Evolutionary conservation across 2,113 vertebrate species (phyloP), one percentile per base, ranked within the genome.

Genomic region (Calidris pygmaea): DNA sequence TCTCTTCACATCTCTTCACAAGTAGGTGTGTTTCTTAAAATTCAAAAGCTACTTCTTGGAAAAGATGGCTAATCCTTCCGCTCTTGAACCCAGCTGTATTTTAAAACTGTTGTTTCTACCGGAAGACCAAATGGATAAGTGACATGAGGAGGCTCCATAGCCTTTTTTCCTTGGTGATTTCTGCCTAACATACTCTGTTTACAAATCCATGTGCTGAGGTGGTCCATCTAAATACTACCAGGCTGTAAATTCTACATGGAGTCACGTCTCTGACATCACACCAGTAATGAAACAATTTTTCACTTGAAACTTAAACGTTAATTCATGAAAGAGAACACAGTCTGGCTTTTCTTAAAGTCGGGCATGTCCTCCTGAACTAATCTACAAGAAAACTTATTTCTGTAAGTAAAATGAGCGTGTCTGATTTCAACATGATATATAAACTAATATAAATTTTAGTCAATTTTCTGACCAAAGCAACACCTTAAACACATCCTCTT

Each of bases 1-100:
- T 89, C 71, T 92, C 67, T 91, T 79, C 83, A 84, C 62, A 67
- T 78, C 6, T 5, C 89, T 85, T 45, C 20, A 66, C 41, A 96
- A 92, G 87, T 79, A 59, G 80, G 58, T 21, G 32, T 82, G 41
- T 75, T 95, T 86, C 85, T 60, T 74, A 85, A 85, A 94, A 93
- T 89, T 96, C 89, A 76, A 94, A 81, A 91, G 79, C 56, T 83
- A 48, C 26, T 88, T 97, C 94, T 95, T 78, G 88, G 85, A 90
- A 91, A 98, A 95, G 71, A 80, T 22, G 52, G 50, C 30, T 90
- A 86, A 93, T 92, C 35, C 53, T 68, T 89, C 81, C 39, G 26
- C 56, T 84, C 76, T 53, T 67, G 47, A 96, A 91, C 60, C 47
- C 50, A 85, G 84, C 41, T 95, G 47, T 56, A 76, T 30, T 75